Percentiles rank a stretch among this genome's conserved stretches.
phyloP scores from a whole-genome alignment of 30 jellyfish, hydroid and myxozoan genomes.

The Hydractinia echinata region DNA sequence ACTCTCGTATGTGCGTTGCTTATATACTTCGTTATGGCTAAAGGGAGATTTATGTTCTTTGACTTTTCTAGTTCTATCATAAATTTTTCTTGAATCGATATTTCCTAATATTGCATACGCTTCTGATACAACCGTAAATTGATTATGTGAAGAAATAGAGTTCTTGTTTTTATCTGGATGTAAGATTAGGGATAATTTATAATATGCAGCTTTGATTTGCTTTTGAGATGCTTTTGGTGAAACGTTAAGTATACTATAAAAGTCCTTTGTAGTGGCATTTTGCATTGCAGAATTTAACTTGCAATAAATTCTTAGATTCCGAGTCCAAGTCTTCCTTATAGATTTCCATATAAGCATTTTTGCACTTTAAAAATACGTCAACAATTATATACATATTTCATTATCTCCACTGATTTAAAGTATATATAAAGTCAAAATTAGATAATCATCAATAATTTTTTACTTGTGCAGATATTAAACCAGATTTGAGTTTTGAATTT shows the following conservation, averaged over 20 bases:
- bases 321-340: background rate
- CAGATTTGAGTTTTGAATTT: no score
- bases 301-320: background rate
- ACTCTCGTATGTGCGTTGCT: background rate
- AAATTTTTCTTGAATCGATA: background rate
- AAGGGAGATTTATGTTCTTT: background rate
- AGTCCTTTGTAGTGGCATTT: slow-evolving; percentile 1
- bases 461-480: no score
- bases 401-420: no score
- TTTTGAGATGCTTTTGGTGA: background rate
- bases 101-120: slow-evolving; percentile 21
- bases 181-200: background rate
- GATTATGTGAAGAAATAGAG: background rate
- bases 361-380: background rate
- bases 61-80: slow-evolving; percentile 15
- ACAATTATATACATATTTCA: no score
- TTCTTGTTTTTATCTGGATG: slow-evolving; percentile 23
- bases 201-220: slow-evolving; percentile 24
- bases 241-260: slow-evolving; percentile 1
- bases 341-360: background rate
- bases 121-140: slow-evolving; percentile 10
- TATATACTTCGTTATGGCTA: background rate
- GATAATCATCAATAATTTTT: no score
- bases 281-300: background rate
- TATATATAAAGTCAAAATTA: no score